Conservation (phyloP, 2,113 vertebrate species). For the Scatophagus argus region DNA sequence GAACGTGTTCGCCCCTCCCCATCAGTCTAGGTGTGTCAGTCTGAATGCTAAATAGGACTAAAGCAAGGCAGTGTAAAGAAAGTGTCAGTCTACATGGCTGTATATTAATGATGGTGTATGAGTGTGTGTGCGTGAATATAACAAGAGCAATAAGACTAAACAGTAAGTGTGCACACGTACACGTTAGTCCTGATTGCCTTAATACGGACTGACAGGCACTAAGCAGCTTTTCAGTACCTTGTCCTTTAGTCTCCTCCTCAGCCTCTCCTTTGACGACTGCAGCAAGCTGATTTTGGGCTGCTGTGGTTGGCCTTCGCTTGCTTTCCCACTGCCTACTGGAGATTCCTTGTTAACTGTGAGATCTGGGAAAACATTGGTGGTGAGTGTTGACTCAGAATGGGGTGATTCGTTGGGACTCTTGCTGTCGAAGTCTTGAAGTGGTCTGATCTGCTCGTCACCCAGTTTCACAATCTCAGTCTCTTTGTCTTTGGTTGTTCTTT, state of each 20-base stretch:
- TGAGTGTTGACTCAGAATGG: slow-evolving; percentile 43
- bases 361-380: slow-evolving; percentile 27
- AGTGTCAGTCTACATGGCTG: slow-evolving; percentile 15
- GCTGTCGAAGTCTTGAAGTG: slow-evolving; percentile 65
- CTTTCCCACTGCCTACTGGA: slow-evolving; percentile 45
- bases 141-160: slow-evolving; percentile 46
- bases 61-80: slow-evolving; percentile 20
- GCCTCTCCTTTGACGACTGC: slow-evolving; percentile 96
- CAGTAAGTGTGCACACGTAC: slow-evolving; percentile 24
- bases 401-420: slow-evolving; percentile 77
- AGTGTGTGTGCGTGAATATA: slow-evolving; percentile 26
- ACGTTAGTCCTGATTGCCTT: slow-evolving; percentile 45
- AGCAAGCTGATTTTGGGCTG: slow-evolving; percentile 92
- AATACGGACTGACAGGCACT: slow-evolving; percentile 68
- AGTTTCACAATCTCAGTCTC: slow-evolving; percentile 89
- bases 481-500: slow-evolving; percentile 86
- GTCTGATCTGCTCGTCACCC: slow-evolving; percentile 76
- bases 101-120: slow-evolving; percentile 1
- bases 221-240: slow-evolving; percentile 87
- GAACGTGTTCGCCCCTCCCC: slow-evolving; percentile 17
- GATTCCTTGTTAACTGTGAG: slow-evolving; percentile 54
- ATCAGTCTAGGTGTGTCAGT: slow-evolving; percentile 6
- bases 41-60: slow-evolving; percentile 38
- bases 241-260: slow-evolving; percentile 95
- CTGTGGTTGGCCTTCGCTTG: slow-evolving; percentile 80